These are phyloP conservation scores for Malurus splendens DNA, from an alignment of 2,797 vertebrate species.

Conservation along the genomic window DNA sequence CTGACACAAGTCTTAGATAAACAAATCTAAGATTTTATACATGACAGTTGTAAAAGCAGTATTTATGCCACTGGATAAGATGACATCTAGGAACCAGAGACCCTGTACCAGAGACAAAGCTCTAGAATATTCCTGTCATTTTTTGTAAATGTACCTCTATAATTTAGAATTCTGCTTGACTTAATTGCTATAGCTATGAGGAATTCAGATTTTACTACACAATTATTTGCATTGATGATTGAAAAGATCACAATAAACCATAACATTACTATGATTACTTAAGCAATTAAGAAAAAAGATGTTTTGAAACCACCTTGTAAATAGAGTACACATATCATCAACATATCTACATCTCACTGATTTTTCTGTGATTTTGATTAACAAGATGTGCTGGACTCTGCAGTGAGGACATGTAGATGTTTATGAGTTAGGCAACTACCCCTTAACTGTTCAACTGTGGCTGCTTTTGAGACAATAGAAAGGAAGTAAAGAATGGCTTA, in stretches of 20 bases:
- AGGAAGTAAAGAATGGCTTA: neutral
- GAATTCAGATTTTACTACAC: neutral
- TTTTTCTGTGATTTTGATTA: neutral
- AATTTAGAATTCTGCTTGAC: neutral
- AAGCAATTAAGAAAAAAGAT: neutral
- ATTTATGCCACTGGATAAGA: neutral
- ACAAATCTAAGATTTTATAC: neutral
- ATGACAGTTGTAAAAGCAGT: neutral
- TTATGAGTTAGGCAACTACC: neutral
- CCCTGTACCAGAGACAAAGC: neutral
- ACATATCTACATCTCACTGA: neutral
- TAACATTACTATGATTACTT: neutral
- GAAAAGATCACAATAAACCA: constrained; percentile 9
- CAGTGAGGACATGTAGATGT: neutral
- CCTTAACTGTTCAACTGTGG: neutral
- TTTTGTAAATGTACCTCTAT: neutral
- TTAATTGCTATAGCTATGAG: neutral
- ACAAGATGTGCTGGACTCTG: neutral
- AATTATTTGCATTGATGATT: constrained; percentile 9
- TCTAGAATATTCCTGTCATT: neutral
- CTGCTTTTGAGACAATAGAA: neutral
- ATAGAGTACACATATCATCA: neutral
- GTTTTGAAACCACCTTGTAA: neutral
- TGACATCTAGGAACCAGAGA: neutral
- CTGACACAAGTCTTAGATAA: neutral